These are phyloP conservation scores for Aphis gossypii DNA, from an alignment of 1,140 invertebrate species.

Conservation along the genomic window DNA sequence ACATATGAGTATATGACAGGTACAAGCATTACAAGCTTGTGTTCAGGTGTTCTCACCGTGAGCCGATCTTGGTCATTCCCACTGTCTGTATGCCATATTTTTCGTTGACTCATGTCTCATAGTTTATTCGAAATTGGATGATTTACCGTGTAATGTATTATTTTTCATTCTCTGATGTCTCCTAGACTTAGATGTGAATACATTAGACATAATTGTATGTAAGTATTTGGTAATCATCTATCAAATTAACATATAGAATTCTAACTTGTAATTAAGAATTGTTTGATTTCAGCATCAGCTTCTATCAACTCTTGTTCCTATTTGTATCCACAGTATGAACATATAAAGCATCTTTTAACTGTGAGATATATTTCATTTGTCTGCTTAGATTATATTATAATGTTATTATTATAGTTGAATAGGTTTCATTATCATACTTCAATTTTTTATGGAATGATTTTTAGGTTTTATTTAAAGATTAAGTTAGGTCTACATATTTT, in stretches of 20 bases:
- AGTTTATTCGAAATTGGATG: neutral
- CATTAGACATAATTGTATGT: neutral
- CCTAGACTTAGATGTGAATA: neutral
- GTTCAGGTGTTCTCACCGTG: neutral
- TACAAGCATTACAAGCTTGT: neutral
- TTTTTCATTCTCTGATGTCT: neutral
- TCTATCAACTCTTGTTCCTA: neutral
- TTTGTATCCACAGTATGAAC: neutral
- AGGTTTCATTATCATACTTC: neutral
- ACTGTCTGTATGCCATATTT: neutral
- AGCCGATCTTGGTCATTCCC: neutral
- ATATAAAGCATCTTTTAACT: neutral
- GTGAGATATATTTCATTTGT: neutral
- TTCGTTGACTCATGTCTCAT: neutral
- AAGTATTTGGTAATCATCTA: neutral
- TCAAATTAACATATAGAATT: neutral
- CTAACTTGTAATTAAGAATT: neutral
- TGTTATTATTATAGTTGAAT: neutral
- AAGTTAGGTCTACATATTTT: neutral
- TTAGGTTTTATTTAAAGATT: neutral
- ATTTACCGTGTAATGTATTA: neutral
- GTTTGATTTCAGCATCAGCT: neutral
- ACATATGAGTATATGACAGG: too few species aligned
- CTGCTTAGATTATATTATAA: neutral
- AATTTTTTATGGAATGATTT: neutral